Conservation (phyloP, 2,113 vertebrate genomes). For the Limnothrissa miodon region DNA sequence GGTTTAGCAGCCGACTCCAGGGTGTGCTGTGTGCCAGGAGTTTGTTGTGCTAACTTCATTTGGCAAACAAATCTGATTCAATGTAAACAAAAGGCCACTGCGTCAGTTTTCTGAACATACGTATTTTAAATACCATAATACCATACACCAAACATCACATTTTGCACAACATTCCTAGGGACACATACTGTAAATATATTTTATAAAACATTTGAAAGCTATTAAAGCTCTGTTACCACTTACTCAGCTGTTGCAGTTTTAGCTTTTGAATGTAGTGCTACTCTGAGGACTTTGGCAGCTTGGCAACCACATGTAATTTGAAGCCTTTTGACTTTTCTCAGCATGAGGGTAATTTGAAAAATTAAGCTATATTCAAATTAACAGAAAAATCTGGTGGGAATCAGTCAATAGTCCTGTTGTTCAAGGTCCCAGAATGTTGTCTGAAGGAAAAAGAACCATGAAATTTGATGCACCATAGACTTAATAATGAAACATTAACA, state of each 20-base stretch:
- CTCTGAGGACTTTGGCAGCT: neutral
- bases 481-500: no score
- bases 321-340: neutral
- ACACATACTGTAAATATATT: neutral
- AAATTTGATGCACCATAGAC: no score
- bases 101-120: neutral
- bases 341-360: neutral
- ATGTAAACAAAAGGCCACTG: neutral
- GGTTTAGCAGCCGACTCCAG: neutral
- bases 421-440: no score
- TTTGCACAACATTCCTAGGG: neutral
- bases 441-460: no score
- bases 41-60: neutral
- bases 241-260: neutral
- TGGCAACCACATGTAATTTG: neutral
- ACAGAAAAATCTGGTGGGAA: no score
- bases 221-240: neutral
- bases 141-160: neutral
- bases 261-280: neutral
- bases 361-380: neutral
- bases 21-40: neutral
- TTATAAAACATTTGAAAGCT: neutral
- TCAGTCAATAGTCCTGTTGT: no score
- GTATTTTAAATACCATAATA: neutral
- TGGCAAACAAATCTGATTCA: neutral